Conservation (phyloP, 1,140 invertebrate genomes). For the Drosophila varians region DNA sequence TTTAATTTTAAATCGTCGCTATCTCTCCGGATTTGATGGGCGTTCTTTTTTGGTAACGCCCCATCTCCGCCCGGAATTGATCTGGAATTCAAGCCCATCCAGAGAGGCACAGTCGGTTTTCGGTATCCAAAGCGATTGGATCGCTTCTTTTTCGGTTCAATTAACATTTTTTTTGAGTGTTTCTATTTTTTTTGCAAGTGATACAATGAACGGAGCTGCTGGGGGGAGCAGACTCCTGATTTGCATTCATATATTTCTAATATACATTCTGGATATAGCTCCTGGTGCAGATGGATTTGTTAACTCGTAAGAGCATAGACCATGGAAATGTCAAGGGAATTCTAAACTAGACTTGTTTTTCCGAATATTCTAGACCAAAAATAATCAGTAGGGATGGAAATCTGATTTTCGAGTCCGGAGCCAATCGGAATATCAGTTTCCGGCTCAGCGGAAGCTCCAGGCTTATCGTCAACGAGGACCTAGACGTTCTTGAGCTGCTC, state of each 20-base stretch:
- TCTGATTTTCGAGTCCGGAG: conserved; percentile 87
- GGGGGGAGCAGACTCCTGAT: conserved; percentile 23
- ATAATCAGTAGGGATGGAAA: conserved; percentile 87
- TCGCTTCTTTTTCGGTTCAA: background rate
- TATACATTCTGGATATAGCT: conserved; percentile 1
- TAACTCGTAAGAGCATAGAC: conserved; percentile 62
- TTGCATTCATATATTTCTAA: conserved; percentile 1
- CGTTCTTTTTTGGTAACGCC: conserved; percentile 26
- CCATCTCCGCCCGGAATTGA: conserved; percentile 14
- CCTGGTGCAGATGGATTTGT: conserved; percentile 55
- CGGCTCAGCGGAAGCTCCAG: conserved; percentile 86
- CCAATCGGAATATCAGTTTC: conserved; percentile 88
- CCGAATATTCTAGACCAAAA: conserved; percentile 84
- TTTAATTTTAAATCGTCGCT: background rate
- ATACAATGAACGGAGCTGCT: conserved; percentile 26
- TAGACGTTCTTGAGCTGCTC: conserved; percentile 84
- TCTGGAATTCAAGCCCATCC: background rate
- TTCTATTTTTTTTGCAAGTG: conserved; percentile 7
- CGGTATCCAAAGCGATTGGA: background rate
- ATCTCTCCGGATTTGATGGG: conserved; percentile 23
- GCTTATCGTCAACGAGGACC: conserved; percentile 86
- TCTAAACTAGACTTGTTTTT: background rate
- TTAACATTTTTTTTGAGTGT: background rate
- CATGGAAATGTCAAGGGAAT: background rate
- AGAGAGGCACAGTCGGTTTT: conserved; percentile 17